Percentiles rank a stretch among this genome's conserved stretches.
Evolutionary conservation across 2,797 vertebrate species (phyloP).

Genomic region (Cossypha dichroa): DNA sequence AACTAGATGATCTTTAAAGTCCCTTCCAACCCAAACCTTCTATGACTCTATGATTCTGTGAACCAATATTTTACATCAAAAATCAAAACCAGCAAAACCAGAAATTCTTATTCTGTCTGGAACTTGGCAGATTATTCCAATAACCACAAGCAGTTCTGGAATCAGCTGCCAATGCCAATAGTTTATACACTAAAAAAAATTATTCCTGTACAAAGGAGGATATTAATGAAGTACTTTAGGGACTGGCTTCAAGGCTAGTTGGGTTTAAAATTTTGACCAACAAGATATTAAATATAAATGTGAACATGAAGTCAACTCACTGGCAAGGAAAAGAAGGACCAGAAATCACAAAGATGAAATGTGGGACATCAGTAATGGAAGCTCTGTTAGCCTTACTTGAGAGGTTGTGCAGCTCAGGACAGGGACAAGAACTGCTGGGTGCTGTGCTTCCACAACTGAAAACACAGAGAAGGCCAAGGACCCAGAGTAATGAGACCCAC

Average conservation of each 20-base stretch:
- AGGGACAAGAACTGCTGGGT: not conserved
- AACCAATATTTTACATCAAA: not conserved
- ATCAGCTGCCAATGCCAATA: not conserved
- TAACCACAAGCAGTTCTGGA: not conserved
- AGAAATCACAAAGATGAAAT: not conserved
- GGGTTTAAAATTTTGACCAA: not conserved
- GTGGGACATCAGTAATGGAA: not conserved
- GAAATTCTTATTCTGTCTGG: not conserved
- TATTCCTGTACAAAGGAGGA: not conserved
- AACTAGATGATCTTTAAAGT: not conserved
- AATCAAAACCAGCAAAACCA: not conserved
- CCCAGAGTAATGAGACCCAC: not conserved
- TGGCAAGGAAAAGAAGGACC: not conserved
- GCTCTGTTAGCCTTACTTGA: not conserved
- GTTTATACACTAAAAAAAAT: not conserved
- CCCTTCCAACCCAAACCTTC: not conserved
- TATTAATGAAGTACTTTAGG: not conserved
- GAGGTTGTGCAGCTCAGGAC: not conserved
- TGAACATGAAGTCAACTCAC: not conserved
- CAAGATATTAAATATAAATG: not conserved
- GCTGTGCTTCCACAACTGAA: not conserved
- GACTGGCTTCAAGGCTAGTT: not conserved
- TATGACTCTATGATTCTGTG: not conserved
- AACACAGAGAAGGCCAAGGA: not conserved
- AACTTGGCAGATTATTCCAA: not conserved